These are phyloP conservation scores for Drosophila falleni DNA, from an alignment of 2,888 invertebrate species.

Conservation along the genomic window DNA sequence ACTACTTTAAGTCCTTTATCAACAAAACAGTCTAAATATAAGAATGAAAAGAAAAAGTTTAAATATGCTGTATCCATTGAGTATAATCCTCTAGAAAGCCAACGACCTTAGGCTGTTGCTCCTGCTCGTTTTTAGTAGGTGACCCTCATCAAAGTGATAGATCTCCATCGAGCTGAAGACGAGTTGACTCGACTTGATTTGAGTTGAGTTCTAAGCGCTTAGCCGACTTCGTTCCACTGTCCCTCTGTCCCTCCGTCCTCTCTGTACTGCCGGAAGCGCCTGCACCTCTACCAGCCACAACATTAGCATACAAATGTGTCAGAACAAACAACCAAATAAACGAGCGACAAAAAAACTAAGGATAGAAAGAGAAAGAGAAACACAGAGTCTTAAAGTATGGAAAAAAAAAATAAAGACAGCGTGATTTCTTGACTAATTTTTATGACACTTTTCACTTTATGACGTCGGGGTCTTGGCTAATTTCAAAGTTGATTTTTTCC, in stretches of 20 bases:
- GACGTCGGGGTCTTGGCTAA: slow-evolving; percentile 51
- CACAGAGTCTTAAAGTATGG: slow-evolving; percentile 14
- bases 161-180: slow-evolving; percentile 58
- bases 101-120: slow-evolving; percentile 45
- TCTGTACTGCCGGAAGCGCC: slow-evolving; percentile 65
- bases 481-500: slow-evolving; percentile 44
- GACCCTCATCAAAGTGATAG: slow-evolving; percentile 78
- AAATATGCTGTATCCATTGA: slow-evolving; percentile 54
- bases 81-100: slow-evolving; percentile 54
- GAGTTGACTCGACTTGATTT: slow-evolving; percentile 31
- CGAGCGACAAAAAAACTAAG: slow-evolving; percentile 37
- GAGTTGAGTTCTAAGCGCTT: slow-evolving; percentile 61
- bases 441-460: slow-evolving; percentile 82
- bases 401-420: slow-evolving; percentile 42
- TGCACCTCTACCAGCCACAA: slow-evolving; percentile 51
- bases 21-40: slow-evolving; percentile 27
- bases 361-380: slow-evolving; percentile 13
- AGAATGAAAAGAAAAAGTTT: slow-evolving; percentile 26
- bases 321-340: slow-evolving; percentile 76
- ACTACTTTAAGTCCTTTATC: slow-evolving; percentile 57
- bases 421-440: slow-evolving; percentile 80
- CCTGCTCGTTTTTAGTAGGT: slow-evolving; percentile 11
- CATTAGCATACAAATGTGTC: slow-evolving; percentile 81
- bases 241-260: background rate
- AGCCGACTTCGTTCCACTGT: slow-evolving; percentile 34